Conservation (phyloP, 2,888 invertebrate genomes). For the Galerucella calmariensis region DNA sequence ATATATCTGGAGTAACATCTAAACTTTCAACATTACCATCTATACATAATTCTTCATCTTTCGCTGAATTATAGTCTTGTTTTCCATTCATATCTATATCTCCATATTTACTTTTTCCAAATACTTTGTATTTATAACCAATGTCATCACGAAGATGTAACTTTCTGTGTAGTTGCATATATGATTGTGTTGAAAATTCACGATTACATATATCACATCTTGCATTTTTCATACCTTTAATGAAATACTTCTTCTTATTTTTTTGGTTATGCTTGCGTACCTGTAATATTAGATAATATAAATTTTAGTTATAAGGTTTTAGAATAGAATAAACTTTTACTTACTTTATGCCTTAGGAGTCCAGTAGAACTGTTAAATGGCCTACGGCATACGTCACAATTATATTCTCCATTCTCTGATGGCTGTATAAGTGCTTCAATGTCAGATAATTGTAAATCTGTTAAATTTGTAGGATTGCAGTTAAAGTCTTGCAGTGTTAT, state of each 20-base stretch:
- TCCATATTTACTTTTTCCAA: conserved; percentile 55
- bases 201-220: conserved; percentile 62
- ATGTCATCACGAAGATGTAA: conserved; percentile 58
- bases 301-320: background rate
- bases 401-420: conserved; percentile 52
- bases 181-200: conserved; percentile 61
- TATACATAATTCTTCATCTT: conserved; percentile 9
- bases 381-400: conserved; percentile 57
- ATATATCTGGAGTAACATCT: conserved; percentile 42
- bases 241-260: conserved; percentile 60
- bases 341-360: conserved; percentile 59
- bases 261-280: conserved; percentile 58
- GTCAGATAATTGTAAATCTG: conserved; percentile 40
- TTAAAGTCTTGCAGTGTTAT: conserved; percentile 59
- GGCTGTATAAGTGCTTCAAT: conserved; percentile 43
- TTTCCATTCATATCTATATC: conserved; percentile 41
- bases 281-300: background rate
- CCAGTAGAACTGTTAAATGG: conserved; percentile 58
- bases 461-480: conserved; percentile 42
- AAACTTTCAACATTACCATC: conserved; percentile 35
- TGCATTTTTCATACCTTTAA: conserved; percentile 63
- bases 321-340: background rate
- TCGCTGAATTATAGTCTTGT: conserved; percentile 15
- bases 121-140: conserved; percentile 60
- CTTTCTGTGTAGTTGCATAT: conserved; percentile 61